Evolutionary conservation across 2,113 vertebrate genomes (phyloP).

Genomic region (Sula dactylatra): DNA sequence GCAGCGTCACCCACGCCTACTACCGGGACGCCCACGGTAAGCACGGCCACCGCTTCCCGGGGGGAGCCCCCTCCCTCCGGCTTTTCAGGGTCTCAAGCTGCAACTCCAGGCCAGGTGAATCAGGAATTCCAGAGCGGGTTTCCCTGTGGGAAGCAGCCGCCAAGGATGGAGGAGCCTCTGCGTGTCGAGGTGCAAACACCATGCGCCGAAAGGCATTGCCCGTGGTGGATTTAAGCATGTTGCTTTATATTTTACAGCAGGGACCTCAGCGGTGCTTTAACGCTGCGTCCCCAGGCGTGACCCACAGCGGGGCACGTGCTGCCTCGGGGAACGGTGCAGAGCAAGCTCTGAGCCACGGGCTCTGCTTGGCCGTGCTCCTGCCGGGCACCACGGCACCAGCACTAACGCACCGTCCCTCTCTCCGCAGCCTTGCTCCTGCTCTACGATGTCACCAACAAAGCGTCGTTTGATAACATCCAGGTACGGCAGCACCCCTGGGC

Average conservation of each 20-base stretch:
- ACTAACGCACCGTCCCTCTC: not conserved
- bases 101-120: not conserved
- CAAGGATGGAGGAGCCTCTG: not conserved
- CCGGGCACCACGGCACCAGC: rapidly evolving
- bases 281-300: rapidly evolving
- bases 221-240: not conserved
- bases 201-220: not conserved
- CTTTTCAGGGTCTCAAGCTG: rapidly evolving
- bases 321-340: not conserved
- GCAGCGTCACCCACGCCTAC: slow-evolving; percentile 90
- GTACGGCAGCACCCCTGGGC: slow-evolving; percentile 42
- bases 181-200: rapidly evolving
- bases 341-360: not conserved
- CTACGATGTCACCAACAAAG: slow-evolving; percentile 92
- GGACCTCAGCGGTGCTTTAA: not conserved
- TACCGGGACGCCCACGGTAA: slow-evolving; percentile 91
- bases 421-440: slow-evolving; percentile 86
- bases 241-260: not conserved
- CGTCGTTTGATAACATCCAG: slow-evolving; percentile 92
- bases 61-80: rapidly evolving
- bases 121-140: rapidly evolving
- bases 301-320: rapidly evolving
- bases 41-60: not conserved
- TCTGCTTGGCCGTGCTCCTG: not conserved
- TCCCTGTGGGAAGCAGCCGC: not conserved